Evolutionary conservation across 2,888 invertebrate genomes (phyloP), one percentile per base, ranked within the genome.

Genomic region (Spatulosminthurus flaviceps): DNA sequence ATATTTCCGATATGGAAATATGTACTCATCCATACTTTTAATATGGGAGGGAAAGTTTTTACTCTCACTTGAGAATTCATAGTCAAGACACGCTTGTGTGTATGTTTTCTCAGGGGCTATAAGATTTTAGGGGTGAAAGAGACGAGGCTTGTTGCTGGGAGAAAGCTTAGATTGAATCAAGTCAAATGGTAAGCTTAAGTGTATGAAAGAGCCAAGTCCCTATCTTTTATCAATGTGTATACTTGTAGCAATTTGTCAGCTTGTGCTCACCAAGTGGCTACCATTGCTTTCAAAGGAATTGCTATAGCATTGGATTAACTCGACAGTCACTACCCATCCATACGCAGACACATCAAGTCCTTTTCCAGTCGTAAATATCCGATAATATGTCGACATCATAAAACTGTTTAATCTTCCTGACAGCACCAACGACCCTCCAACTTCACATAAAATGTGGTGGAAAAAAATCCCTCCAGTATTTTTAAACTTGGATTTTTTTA

Each of bases 191-290:
- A 64, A 64, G 24, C 22, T 64, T 26, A 26, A 67, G 19, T 28
- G 67, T 51, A 26, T 69, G 41, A 22, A 29, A 28, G 66, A 34
- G 64, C 24, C 67, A 66, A 64, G 61, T 41, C 42, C 64, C 41
- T 64, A 75, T 64, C 64, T 75, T 75, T 34, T 51, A 51, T 51
- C 51, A 13, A n/a, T 51, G 51, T 41, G 41, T 51, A 51, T 16
- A 51, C 64, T 75, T 75, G 29, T 34, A 75, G 22, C 75, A 75
- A 75, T 79, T 79, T 72, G 79, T 76, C 72, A 76, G 79, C 64
- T 43, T 77, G 76, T 76, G 79, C 79, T 79, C 66, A 72, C 72
- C 70, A 79, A 77, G 42, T 71, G 75, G 75, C 70, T 79, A 72
- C 61, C 41, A 61, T 34, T 64, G 64, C 72, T 72, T 72, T 72